Conservation (phyloP, 1,140 invertebrate species). For the Cataglyphis hispanica region DNA sequence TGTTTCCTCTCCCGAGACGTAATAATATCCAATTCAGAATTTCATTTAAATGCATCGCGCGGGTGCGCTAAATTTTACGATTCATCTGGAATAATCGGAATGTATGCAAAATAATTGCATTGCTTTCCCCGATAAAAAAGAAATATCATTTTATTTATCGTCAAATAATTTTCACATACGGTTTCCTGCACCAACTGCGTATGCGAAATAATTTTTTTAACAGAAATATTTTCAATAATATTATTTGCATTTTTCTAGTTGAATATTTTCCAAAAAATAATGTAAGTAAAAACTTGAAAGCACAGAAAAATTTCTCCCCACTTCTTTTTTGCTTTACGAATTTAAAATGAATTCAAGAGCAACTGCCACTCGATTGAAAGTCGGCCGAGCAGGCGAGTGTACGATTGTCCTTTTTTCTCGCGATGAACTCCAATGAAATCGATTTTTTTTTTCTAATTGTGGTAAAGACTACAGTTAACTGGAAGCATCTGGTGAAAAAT, state of each 20-base stretch:
- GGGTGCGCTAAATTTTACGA: slow-evolving; percentile 32
- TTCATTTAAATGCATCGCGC: slow-evolving; percentile 45
- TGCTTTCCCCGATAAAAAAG: neutral
- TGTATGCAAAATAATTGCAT: neutral
- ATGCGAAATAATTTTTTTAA: neutral
- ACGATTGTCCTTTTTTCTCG: neutral
- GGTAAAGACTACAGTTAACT: slow-evolving; percentile 28
- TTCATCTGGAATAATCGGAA: slow-evolving; percentile 33
- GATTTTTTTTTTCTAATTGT: slow-evolving; percentile 60
- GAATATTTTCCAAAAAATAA: neutral
- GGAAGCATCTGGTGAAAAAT: slow-evolving; percentile 12
- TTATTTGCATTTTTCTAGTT: neutral
- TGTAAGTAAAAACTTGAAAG: slow-evolving; percentile 3
- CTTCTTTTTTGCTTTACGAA: slow-evolving; percentile 21
- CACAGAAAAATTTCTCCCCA: neutral
- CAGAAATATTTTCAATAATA: neutral
- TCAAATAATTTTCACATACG: slow-evolving; percentile 25
- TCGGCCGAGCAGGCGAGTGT: slow-evolving; percentile 26
- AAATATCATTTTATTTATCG: neutral
- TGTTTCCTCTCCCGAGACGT: too few species aligned
- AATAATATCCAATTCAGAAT: slow-evolving; percentile 52
- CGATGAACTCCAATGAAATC: slow-evolving; percentile 18
- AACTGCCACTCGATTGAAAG: neutral
- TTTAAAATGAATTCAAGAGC: slow-evolving; percentile 15
- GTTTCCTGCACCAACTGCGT: neutral